These are phyloP conservation scores for Sciurus vulgaris DNA, from an alignment of 2,797 vertebrate genomes.

Conservation along the genomic window DNA sequence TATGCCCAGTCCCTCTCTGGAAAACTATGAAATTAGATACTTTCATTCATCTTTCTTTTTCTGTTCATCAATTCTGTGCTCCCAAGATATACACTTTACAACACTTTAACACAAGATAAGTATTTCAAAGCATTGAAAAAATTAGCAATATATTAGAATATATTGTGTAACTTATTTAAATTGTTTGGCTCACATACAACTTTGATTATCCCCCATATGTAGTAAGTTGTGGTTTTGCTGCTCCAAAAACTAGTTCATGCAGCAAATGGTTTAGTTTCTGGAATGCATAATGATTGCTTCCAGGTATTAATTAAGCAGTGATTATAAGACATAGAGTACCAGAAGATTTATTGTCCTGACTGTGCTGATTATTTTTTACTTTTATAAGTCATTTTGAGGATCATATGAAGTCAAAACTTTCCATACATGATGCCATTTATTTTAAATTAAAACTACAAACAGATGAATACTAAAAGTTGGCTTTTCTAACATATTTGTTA, in stretches of 20 bases:
- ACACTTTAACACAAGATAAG: not conserved
- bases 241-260: not conserved
- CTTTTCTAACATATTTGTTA: too few species aligned
- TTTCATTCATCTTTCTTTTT: not conserved
- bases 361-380: not conserved
- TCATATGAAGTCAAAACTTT: not conserved
- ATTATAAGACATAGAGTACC: not conserved
- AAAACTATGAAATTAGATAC: not conserved
- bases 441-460: not conserved
- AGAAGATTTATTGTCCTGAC: not conserved
- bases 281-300: not conserved
- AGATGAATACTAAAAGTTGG: not conserved
- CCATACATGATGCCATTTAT: not conserved
- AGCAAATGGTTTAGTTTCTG: not conserved
- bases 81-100: not conserved
- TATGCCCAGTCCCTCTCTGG: not conserved
- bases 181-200: not conserved
- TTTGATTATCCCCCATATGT: slow-evolving; percentile 25
- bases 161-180: not conserved
- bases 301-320: not conserved
- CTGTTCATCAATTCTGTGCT: not conserved
- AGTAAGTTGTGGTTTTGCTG: not conserved
- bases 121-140: slow-evolving; percentile 40
- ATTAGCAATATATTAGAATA: not conserved
- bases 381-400: not conserved